Evolutionary conservation across 1,140 invertebrate species (phyloP), one percentile per base, ranked within the genome.

Genomic region (Temnothorax curvispinosus): DNA sequence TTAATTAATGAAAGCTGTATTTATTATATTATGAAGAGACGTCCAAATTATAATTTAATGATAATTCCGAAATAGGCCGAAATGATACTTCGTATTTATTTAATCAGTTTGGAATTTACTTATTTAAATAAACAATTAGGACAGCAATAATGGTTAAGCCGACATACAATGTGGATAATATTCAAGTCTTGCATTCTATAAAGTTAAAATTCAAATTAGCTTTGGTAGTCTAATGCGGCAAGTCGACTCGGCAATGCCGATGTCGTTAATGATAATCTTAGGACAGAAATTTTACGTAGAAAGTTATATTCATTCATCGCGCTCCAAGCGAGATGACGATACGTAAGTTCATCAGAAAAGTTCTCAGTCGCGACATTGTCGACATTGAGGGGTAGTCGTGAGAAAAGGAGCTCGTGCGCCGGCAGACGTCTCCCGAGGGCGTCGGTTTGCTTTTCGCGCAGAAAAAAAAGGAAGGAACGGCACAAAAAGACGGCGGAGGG

Each of bases 331-430:
- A 60, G 18, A 47, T 41, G 35, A 72, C 62, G 76, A 27, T 21
- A 74, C 69, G 80, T 38, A 69, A 84, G 69, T 84, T 84, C 80
- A 74, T 82, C 67, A 82, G 69, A 74, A 72, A 75, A 84, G 35
- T 75, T 84, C 54, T 75, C 80, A 44, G 67, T 84, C 69, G 77
- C 50, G 80, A 74, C 80, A 84, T 75, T 84, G 80, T 84, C 80
- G 80, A 38, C 80, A 60, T 74, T 74, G 69, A 84, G 78, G 44
- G 78, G 21, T 38, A 58, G 27, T 50, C 69, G 80, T 56, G 69
- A 84, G 54, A 74, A 84, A 75, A 84, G 69, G 72, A 84, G 7
- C 69, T 50, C 69, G 32, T 35, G 41, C 58, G 54, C 67, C 21
- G 15, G 69, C 35, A 81, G 78, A 58, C 80, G 18, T 75, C 69